phyloP scores from a whole-genome alignment of 2,888 invertebrate species.

The Chamaedrilus cognettii region DNA sequence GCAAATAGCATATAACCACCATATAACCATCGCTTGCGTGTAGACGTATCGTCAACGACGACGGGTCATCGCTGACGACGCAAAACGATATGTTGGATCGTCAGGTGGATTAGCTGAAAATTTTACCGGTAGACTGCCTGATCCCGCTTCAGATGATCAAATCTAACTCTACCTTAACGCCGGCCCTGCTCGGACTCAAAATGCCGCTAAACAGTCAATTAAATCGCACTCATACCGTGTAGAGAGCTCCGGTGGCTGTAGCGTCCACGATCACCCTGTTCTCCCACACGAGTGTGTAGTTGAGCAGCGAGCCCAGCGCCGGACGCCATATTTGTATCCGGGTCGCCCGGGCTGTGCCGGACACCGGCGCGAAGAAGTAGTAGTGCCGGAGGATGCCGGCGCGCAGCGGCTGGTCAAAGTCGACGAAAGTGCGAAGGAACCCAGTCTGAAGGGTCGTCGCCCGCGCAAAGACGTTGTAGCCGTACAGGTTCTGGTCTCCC shows the following conservation, averaged over 20 bases:
- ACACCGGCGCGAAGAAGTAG: not conserved
- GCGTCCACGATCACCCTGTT: not conserved
- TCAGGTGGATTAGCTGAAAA: no score
- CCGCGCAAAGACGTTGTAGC: not conserved
- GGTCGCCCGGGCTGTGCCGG: not conserved
- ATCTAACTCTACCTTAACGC: no score
- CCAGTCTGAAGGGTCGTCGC: not conserved
- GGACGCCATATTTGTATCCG: constrained; percentile 7
- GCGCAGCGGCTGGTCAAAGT: not conserved
- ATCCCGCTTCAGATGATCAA: no score
- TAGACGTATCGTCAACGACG: no score
- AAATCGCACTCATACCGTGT: not conserved
- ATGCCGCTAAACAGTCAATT: no score
- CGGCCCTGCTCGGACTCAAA: no score
- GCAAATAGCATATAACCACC: no score
- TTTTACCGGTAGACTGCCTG: no score
- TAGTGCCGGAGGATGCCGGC: not conserved
- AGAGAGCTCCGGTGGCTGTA: not conserved
- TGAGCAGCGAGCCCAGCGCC: not conserved
- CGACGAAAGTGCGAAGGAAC: not conserved
- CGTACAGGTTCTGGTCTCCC: constrained; percentile 6
- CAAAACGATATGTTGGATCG: no score
- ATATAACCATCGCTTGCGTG: no score
- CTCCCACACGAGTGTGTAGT: constrained; percentile 4
- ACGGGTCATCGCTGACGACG: no score